Percentiles rank a stretch among this genome's conserved stretches.
Conservation (phyloP, 1,140 invertebrate genomes). For the Pissodes strobi region DNA sequence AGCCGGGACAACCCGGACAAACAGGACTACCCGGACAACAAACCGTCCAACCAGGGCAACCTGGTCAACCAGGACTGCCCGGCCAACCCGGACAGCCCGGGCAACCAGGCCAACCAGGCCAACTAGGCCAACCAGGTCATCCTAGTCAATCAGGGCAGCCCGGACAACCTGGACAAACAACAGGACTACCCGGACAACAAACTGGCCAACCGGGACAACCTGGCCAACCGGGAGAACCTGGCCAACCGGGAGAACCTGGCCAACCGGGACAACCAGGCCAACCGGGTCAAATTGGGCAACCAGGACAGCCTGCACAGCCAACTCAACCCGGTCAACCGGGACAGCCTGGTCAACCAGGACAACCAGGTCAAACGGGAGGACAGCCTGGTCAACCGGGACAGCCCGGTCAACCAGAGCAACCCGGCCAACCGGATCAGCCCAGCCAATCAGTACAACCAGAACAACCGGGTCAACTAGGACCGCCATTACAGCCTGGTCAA, state of each 20-base stretch:
- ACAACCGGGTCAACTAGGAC: no score
- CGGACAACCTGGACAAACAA: conserved; percentile 11
- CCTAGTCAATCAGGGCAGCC: conserved; percentile 32
- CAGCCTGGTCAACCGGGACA: background rate
- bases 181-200: no score
- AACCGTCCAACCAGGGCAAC: background rate
- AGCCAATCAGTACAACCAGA: no score
- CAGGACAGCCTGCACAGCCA: background rate
- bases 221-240: background rate
- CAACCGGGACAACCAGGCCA: conserved; percentile 22
- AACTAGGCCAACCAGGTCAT: conserved; percentile 33
- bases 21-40: no score
- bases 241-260: background rate
- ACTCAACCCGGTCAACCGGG: conserved; percentile 33
- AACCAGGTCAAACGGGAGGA: background rate
- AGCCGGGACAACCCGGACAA: no score
- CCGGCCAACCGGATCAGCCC: conserved; percentile 7
- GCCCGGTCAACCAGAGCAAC: background rate
- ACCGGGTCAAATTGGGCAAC: background rate
- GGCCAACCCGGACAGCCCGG: conserved; percentile 36
- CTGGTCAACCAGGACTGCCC: conserved; percentile 5
- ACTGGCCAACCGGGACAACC: background rate
- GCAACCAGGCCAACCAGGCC: conserved; percentile 41
- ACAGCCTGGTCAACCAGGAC: conserved; percentile 34
- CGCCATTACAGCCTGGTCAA: no score